Evolutionary conservation across 2,113 vertebrate species (phyloP).

Genomic region (Xenus cinereus): DNA sequence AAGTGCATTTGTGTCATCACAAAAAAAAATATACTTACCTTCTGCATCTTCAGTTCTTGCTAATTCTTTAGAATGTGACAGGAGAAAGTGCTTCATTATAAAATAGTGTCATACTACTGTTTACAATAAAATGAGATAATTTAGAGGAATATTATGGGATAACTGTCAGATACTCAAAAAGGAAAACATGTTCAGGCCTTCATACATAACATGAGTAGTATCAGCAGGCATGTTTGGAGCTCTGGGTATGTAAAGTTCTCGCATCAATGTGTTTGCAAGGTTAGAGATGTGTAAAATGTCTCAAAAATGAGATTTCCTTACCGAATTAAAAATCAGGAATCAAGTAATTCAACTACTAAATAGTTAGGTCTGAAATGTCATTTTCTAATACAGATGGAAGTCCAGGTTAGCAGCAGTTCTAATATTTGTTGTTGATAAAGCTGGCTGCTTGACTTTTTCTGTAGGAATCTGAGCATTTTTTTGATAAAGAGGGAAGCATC

Average conservation of each 20-base stretch:
- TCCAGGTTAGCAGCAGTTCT: not conserved
- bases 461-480: not conserved
- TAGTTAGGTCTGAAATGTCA: not conserved
- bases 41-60: not conserved
- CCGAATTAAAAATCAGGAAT: not conserved
- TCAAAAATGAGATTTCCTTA: not conserved
- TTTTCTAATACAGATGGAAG: not conserved
- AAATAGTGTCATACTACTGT: not conserved
- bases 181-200: not conserved
- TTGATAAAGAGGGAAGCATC: not conserved
- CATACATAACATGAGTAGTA: fast-evolving
- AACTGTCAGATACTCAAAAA: not conserved
- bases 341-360: not conserved
- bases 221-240: not conserved
- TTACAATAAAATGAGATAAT: not conserved
- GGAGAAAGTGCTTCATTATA: not conserved
- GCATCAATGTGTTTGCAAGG: not conserved
- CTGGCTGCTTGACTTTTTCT: not conserved
- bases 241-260: not conserved
- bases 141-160: not conserved
- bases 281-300: not conserved
- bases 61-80: not conserved
- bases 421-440: not conserved
- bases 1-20: not conserved
- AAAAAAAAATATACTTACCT: not conserved